These are phyloP conservation scores for Leptonema lineaticorne DNA, from an alignment of 1,140 invertebrate genomes.

Conservation along the genomic window DNA sequence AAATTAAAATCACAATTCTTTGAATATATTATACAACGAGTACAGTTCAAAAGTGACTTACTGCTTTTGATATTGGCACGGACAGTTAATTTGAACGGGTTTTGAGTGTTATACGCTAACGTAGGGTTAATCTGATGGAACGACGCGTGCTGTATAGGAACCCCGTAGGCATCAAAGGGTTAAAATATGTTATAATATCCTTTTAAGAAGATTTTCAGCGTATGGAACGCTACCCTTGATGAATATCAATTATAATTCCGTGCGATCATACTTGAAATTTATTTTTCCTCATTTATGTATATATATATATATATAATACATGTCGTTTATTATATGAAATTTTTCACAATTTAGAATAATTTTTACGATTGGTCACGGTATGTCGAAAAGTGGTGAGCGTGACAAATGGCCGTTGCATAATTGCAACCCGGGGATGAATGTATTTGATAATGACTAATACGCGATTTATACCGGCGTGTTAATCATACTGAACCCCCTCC, in stretches of 20 bases:
- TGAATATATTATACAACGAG: constrained; percentile 6
- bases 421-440: constrained; percentile 29
- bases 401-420: constrained; percentile 21
- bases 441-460: constrained; percentile 42
- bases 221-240: neutral
- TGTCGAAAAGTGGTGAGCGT: neutral
- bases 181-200: constrained; percentile 29
- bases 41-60: constrained; percentile 26
- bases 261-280: neutral
- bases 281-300: neutral
- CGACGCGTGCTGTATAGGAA: constrained; percentile 30
- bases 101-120: constrained; percentile 9
- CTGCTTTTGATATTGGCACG: constrained; percentile 28
- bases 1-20: neutral
- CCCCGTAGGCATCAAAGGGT: constrained; percentile 25
- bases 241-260: neutral
- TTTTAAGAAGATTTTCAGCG: constrained; percentile 20
- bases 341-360: neutral
- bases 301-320: neutral
- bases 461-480: constrained; percentile 38
- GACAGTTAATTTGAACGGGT: constrained; percentile 38
- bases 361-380: neutral
- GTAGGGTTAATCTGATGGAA: constrained; percentile 32
- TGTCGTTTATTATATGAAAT: no score
- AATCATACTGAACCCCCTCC: constrained; percentile 29